A percentile compares a stretch with the other conserved stretches of the same genome.
Evolutionary conservation across 2,797 vertebrate genomes (phyloP).

Genomic region (Momotus momota): DNA sequence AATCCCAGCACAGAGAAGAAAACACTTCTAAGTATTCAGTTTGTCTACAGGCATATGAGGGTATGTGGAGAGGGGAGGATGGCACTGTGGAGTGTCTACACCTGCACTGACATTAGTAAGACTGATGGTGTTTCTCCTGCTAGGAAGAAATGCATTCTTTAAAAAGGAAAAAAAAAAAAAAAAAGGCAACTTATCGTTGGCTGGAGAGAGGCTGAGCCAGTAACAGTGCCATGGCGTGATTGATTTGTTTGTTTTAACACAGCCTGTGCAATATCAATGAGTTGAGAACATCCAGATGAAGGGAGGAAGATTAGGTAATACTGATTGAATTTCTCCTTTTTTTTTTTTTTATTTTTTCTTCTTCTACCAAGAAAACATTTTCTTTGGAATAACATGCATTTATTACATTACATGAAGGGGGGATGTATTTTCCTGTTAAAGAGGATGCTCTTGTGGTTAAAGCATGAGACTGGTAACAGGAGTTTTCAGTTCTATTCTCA

Average conservation of each 20-base stretch:
- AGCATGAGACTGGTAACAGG: background rate
- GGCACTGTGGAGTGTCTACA: background rate
- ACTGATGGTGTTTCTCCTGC: background rate
- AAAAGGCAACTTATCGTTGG: constrained; percentile 36
- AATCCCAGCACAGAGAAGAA: background rate
- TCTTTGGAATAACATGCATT: constrained; percentile 23
- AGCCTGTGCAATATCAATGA: constrained; percentile 68
- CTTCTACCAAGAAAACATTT: background rate
- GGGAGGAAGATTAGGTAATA: constrained; percentile 51
- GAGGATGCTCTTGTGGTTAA: background rate
- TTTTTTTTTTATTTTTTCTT: background rate
- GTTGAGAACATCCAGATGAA: constrained; percentile 64
- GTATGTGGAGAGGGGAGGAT: background rate
- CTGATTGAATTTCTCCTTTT: constrained; percentile 29
- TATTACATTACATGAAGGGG: background rate
- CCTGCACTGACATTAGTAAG: background rate
- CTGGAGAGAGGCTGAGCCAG: constrained; percentile 52
- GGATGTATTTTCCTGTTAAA: background rate
- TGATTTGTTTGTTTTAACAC: constrained; percentile 66
- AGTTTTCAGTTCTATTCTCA: background rate
- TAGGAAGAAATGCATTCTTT: background rate
- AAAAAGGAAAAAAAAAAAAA: background rate
- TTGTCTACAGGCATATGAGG: fast-evolving
- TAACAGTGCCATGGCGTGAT: constrained; percentile 42
- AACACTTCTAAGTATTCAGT: background rate